These are phyloP conservation scores for Perodicticus potto DNA, from an alignment of 2,797 vertebrate species.

Conservation along the genomic window DNA sequence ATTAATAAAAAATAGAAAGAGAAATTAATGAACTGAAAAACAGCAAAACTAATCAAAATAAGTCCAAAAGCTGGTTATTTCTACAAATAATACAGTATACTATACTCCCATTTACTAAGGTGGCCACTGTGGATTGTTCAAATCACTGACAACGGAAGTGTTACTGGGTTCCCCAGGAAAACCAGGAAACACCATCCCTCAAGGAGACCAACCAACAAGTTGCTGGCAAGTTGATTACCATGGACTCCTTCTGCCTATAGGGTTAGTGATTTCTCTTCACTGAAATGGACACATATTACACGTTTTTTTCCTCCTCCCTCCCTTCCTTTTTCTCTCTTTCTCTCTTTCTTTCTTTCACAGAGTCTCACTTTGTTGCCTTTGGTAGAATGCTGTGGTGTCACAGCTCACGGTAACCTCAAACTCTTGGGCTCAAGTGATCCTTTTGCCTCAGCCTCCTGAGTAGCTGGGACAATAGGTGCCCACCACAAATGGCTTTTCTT, in stretches of 20 bases:
- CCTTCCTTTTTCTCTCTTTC: too few relatives aligned
- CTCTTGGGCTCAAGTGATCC: too few relatives aligned
- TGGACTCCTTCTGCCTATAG: background rate
- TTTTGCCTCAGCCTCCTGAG: too few relatives aligned
- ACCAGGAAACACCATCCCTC: background rate
- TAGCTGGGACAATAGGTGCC: too few relatives aligned
- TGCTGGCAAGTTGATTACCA: background rate
- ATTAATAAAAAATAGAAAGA: constrained; percentile 23
- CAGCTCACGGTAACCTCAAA: too few relatives aligned
- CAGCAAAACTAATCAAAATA: background rate
- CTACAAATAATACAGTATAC: background rate
- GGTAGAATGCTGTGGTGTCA: too few relatives aligned
- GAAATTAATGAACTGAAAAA: background rate
- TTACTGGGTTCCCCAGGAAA: background rate
- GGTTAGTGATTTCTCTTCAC: background rate
- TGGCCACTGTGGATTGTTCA: background rate
- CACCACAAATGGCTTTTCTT: too few relatives aligned
- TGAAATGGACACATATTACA: background rate
- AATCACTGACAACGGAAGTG: background rate
- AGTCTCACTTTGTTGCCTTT: too few relatives aligned
- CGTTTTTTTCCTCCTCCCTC: background rate
- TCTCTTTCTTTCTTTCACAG: too few relatives aligned
- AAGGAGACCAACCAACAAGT: background rate
- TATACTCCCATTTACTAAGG: background rate
- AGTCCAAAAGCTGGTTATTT: background rate